These are phyloP conservation scores for Polyommatus icarus DNA, from an alignment of 2,888 invertebrate species.

Conservation along the genomic window DNA sequence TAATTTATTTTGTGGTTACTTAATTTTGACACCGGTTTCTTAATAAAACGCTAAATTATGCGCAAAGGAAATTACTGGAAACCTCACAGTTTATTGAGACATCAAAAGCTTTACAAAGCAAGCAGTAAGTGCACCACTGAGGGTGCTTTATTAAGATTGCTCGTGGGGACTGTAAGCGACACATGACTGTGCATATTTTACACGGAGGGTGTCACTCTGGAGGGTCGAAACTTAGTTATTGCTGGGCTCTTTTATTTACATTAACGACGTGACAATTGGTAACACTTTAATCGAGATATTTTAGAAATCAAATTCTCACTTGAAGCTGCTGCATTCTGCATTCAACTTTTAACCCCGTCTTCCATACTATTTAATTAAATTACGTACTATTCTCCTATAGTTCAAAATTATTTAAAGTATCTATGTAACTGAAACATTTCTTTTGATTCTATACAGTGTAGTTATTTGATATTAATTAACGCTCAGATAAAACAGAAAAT, in stretches of 20 bases:
- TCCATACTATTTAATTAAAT: too few species aligned
- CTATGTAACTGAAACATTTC: too few species aligned
- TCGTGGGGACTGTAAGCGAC: constrained; percentile 54
- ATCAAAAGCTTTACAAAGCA: not conserved
- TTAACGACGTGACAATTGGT: not conserved
- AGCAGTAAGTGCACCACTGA: constrained; percentile 58
- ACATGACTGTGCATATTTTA: constrained; percentile 65
- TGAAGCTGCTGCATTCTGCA: too few species aligned
- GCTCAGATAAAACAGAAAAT: not conserved
- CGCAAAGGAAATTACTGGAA: not conserved
- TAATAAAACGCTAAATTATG: not conserved
- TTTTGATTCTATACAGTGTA: too few species aligned
- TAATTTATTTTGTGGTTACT: not conserved
- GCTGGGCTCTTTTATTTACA: constrained; percentile 40
- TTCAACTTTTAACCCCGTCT: not conserved
- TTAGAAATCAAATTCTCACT: not conserved
- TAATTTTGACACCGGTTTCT: not conserved
- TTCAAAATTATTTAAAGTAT: too few species aligned
- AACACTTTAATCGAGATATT: not conserved
- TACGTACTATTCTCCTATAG: too few species aligned
- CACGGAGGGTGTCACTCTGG: constrained; percentile 37
- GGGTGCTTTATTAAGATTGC: constrained; percentile 66
- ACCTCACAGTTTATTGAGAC: constrained; percentile 11
- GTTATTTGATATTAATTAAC: not conserved
- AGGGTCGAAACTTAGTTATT: constrained; percentile 56